These are phyloP conservation scores for Brachionichthys hirsutus DNA, from an alignment of 2,113 vertebrate species.

Conservation along the genomic window DNA sequence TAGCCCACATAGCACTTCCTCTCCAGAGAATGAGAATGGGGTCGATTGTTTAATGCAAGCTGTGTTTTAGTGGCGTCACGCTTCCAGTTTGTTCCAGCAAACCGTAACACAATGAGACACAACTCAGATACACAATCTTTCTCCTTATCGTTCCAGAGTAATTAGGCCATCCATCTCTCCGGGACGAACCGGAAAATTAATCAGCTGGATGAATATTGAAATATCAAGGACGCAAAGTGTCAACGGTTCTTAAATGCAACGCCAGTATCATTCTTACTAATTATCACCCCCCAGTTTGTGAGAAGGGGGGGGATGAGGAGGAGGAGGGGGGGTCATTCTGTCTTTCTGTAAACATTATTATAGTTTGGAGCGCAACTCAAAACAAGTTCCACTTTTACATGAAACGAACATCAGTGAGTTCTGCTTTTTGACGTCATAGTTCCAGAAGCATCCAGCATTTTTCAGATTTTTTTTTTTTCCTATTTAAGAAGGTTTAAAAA, in stretches of 20 bases:
- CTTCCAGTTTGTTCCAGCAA: conserved; percentile 44
- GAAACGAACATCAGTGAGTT: no score
- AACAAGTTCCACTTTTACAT: no score
- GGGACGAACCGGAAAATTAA: conserved; percentile 19
- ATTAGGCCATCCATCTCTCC: conserved; percentile 39
- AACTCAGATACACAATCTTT: conserved; percentile 30
- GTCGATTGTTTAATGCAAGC: conserved; percentile 62
- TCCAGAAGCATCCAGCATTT: background rate
- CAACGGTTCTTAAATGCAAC: background rate
- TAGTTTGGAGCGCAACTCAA: no score
- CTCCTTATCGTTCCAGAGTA: conserved; percentile 25
- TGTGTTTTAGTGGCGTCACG: conserved; percentile 43
- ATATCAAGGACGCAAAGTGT: background rate
- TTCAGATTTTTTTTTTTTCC: no score
- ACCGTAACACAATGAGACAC: conserved; percentile 25
- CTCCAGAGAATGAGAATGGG: conserved; percentile 66
- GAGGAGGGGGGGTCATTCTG: no score
- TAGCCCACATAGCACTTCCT: conserved; percentile 57
- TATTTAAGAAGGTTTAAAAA: no score
- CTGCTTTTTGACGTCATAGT: no score
- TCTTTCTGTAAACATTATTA: no score
- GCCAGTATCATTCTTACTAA: no score
- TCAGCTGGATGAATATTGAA: conserved; percentile 6
- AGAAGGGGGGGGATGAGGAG: no score
- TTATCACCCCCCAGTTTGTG: no score